These are phyloP conservation scores for Poeciliopsis turneri DNA, from an alignment of 2,797 vertebrate genomes.

Conservation along the genomic window DNA sequence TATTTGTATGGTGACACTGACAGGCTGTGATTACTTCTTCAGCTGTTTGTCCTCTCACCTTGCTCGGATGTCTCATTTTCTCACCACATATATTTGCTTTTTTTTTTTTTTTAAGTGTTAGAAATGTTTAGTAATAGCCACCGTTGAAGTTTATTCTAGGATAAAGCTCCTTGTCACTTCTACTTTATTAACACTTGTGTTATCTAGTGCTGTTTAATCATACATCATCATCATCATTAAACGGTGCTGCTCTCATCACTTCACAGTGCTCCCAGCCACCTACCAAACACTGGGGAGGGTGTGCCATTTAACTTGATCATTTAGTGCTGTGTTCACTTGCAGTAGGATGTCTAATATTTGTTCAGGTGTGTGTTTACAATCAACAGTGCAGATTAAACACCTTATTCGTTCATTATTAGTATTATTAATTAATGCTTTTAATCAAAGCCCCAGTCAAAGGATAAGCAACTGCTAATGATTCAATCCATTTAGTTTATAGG, in stretches of 20 bases:
- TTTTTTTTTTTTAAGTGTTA: not conserved
- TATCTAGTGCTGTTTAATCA: not conserved
- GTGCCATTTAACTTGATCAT: not conserved
- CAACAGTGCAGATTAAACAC: not conserved
- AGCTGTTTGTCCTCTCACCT: constrained; percentile 1
- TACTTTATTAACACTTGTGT: not conserved
- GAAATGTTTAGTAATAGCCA: not conserved
- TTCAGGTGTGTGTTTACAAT: not conserved
- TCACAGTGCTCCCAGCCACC: not conserved
- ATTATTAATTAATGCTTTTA: not conserved
- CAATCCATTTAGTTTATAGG: not conserved
- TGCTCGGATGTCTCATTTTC: not conserved
- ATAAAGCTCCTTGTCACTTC: not conserved
- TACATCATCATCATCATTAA: not conserved
- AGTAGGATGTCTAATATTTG: not conserved
- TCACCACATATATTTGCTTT: not conserved
- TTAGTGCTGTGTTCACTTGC: not conserved
- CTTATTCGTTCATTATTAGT: not conserved
- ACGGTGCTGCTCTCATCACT: not conserved
- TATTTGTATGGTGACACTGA: not conserved
- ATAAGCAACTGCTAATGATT: not conserved
- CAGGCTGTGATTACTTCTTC: not conserved
- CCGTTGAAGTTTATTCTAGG: not conserved
- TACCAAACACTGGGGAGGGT: not conserved
- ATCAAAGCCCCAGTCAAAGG: not conserved